Base-by-base conservation (phyloP, 2,888 invertebrate genomes). In the Caenorhabditis sulstoni region DNA sequence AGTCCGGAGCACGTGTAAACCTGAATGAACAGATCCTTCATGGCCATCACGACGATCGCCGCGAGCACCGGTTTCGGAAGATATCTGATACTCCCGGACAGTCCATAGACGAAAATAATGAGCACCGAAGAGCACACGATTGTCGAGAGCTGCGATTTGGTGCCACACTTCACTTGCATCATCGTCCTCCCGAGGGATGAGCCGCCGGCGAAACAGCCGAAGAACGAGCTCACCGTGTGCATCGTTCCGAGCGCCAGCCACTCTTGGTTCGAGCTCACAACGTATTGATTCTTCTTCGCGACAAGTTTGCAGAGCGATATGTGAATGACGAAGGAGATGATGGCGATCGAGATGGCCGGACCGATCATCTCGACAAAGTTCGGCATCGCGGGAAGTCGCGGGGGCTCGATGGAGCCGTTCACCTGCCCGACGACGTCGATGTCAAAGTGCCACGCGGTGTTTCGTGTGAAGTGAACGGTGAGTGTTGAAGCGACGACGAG, bases 161-260 rank as follows among this genome's bases (percentile, higher is more conserved):
- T 76, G 61, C 80, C 80, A 41, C 64, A 70, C 45, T 80, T 80
- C 45, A 91, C 91, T 86, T 91, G 90, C 58, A 88, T 86, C 75
- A 86, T 85, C 5, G 88, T 87, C 35, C 89, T 68, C 14, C 87
- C 87, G 18, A 90, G 90, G 1, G 91, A 91, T 11, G 91, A 90
- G 45, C 91, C 90, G 7, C 91, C 91, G 5, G 91, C 91, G 76
- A 92, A 91, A 61, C 91, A 91, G 23, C 89, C 87, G 70, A 92
- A 90, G 87, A 91, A 91, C 0, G 91, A 85, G 20, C 90, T 86
- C 8, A 90, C 79, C 3, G 90, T 85, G 85, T 91, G 91, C 79
- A 90, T 89, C 80, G 91, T 78, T 1, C 91, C 92, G 68, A 91
- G 90, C 3, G 92, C 91, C 29, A 92, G 85, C 82, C 92, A 87